Evolutionary conservation across 2,888 invertebrate species (phyloP).

Genomic region (Hemicrepidius hirtus): DNA sequence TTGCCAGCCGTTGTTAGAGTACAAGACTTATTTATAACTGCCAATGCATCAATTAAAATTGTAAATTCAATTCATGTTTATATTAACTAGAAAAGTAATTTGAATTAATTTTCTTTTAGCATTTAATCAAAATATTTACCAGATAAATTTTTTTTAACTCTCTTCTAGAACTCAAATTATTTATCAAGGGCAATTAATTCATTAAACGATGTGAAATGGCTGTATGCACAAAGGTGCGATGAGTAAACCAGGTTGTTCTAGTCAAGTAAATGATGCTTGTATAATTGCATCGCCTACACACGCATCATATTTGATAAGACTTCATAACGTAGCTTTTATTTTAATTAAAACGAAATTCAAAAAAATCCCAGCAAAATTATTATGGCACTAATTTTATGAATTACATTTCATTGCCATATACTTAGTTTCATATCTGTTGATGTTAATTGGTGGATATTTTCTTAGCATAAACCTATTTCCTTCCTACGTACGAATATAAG

Average conservation of each 20-base stretch:
- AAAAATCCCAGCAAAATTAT: slow-evolving; percentile 1
- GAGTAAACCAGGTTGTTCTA: slow-evolving; percentile 51
- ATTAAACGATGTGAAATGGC: slow-evolving; percentile 35
- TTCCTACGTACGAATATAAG: slow-evolving; percentile 15
- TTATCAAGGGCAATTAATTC: slow-evolving; percentile 14
- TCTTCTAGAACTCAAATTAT: slow-evolving; percentile 7
- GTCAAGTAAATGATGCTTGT: slow-evolving; percentile 45
- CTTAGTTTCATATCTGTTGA: slow-evolving; percentile 17
- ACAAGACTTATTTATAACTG: slow-evolving; percentile 39
- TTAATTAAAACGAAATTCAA: background rate
- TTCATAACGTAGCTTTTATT: slow-evolving; percentile 25
- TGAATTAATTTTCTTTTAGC: no score
- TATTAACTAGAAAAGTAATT: slow-evolving; percentile 7
- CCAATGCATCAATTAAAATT: slow-evolving; percentile 33
- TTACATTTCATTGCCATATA: slow-evolving; percentile 33
- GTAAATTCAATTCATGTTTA: slow-evolving; percentile 9
- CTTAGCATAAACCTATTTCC: slow-evolving; percentile 12
- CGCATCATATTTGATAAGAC: slow-evolving; percentile 30
- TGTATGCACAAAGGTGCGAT: slow-evolving; percentile 48
- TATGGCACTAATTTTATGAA: background rate
- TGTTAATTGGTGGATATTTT: slow-evolving; percentile 35
- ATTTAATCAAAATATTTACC: no score
- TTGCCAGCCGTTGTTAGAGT: slow-evolving; percentile 45
- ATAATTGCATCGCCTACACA: slow-evolving; percentile 32
- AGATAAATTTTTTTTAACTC: no score